Conservation (phyloP, 2,113 vertebrate genomes). For the Mesembrinibis cayennensis region DNA sequence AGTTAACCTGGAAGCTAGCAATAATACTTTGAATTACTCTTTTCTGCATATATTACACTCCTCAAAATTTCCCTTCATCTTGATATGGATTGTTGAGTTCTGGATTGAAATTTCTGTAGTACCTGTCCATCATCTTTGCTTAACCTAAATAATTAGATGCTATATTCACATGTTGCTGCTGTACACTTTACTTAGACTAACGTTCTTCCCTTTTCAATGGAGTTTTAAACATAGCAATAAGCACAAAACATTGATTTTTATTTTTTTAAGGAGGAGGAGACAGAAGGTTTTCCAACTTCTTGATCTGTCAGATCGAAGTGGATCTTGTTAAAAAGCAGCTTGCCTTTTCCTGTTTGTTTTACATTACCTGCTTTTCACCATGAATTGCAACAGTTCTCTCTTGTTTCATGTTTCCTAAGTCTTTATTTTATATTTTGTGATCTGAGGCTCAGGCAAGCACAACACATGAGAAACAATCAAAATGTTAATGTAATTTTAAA, state of each 20-base stretch:
- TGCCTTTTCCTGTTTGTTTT: not conserved
- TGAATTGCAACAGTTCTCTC: not conserved
- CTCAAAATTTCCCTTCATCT: not conserved
- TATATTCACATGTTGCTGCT: not conserved
- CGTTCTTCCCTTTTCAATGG: not conserved
- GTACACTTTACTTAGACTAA: not conserved
- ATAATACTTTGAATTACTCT: not conserved
- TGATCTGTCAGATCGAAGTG: not conserved
- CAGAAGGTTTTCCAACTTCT: not conserved
- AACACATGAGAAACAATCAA: slow-evolving; percentile 38
- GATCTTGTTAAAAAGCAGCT: not conserved
- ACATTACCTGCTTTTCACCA: not conserved
- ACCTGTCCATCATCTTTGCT: not conserved
- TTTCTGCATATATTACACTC: not conserved
- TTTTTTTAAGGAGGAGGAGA: not conserved
- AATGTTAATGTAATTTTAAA: slow-evolving; percentile 51
- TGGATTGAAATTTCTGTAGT: not conserved
- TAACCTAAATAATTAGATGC: not conserved
- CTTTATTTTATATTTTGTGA: not conserved
- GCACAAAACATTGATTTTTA: not conserved
- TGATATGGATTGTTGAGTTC: not conserved
- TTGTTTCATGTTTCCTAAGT: not conserved
- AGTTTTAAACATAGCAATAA: not conserved
- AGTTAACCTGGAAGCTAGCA: not conserved
- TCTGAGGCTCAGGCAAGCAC: not conserved